These are phyloP conservation scores for Trogon surrucura DNA, from an alignment of 2,113 vertebrate species.

Conservation along the genomic window DNA sequence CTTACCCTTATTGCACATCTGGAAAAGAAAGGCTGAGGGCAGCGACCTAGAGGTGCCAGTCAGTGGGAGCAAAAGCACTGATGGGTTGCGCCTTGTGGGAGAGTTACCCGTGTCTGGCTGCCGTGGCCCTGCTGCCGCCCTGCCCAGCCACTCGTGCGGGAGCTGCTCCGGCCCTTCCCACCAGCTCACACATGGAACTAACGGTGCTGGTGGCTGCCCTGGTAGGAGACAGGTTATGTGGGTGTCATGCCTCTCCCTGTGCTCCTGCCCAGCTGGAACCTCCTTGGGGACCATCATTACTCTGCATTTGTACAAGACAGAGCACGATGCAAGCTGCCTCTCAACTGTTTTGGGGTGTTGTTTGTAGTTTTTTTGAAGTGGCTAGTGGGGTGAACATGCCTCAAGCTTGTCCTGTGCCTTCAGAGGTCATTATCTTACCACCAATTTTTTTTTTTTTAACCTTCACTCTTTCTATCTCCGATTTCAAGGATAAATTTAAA, in stretches of 20 bases:
- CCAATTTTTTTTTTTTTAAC: not conserved
- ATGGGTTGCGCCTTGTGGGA: not conserved
- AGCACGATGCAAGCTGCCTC: not conserved
- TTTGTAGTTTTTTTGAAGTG: not conserved
- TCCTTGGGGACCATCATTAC: not conserved
- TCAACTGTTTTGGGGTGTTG: not conserved
- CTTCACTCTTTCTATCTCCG: not conserved
- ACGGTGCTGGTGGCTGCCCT: not conserved
- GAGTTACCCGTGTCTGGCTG: not conserved
- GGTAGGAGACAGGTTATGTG: not conserved
- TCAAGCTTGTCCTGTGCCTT: not conserved
- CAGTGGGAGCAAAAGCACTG: not conserved
- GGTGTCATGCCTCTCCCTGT: not conserved
- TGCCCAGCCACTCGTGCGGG: not conserved
- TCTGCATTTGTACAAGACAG: not conserved
- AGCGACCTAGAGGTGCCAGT: fast-evolving
- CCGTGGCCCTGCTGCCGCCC: not conserved
- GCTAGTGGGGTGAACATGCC: not conserved
- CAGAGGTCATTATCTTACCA: not conserved
- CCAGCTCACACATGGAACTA: not conserved
- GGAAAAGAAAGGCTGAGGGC: not conserved
- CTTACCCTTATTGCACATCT: not conserved
- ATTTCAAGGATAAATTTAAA: not conserved
- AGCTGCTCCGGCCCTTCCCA: not conserved
- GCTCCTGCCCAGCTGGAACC: not conserved